Base-by-base conservation (phyloP, 1,140 invertebrate genomes). In the Cyclina sinensis region DNA sequence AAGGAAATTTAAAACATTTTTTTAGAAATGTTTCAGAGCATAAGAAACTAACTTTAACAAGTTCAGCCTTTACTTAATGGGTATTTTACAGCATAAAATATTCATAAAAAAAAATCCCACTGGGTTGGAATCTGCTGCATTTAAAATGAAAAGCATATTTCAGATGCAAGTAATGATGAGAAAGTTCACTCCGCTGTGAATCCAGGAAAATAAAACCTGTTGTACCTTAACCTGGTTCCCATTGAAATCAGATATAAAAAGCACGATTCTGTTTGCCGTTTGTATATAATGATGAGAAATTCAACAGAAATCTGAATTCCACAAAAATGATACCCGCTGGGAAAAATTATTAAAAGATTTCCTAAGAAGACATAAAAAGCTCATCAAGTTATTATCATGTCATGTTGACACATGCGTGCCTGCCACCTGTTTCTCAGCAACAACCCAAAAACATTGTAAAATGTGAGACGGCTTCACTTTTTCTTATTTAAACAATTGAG, bases 351-450 rank as follows among this genome's bases (percentile, higher is more conserved):
- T 27, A 24, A 11, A 27, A 24, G 57, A 62, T 62, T 62, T 62
- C 27, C 57, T 27, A 27, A 62, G 24, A 62, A 62, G 57, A 62
- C 65, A 70, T n/a, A 37, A 21, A 39, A 39, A 70, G 65, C n/a
- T 12, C 62, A 1, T 70, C 12, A 35, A 16, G 65, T 70, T 54
- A 78, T 54, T 78, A 78, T 78, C 74, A 78, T 78, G 74, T 54
- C 48, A 78, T 35, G 32, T 0, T 78, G 74, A 51, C 74, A 78
- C 74, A 32, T 46, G 74, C 74, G 30, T 78, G 43, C 37, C 74
- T 78, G 39, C 74, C 65, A 78, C 74, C 74, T 78, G 74, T 78
- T 78, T 57, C 7, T 9, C 57, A 62, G n/a, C 21, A 27, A 43
- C 4, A 43, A 7, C 43, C 43, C 43, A 43, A 43, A 43, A 4